A percentile compares a stretch with the other conserved stretches of the same genome.
These are phyloP conservation scores for Ibycter americanus DNA, from an alignment of 2,797 vertebrate species.

Conservation along the genomic window DNA sequence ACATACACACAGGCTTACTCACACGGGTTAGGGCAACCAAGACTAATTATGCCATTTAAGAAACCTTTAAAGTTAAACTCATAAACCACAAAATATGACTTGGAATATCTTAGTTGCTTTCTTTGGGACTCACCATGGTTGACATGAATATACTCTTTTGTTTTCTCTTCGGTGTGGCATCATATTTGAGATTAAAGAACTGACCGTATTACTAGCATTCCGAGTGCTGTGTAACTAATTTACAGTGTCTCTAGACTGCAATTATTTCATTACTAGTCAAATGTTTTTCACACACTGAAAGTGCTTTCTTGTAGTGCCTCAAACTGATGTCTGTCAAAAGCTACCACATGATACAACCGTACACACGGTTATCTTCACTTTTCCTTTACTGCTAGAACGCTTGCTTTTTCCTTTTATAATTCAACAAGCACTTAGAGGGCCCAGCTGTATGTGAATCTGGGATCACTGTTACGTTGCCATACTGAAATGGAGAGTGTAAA, in stretches of 20 bases:
- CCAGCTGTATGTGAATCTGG: accelerated
- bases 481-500: accelerated
- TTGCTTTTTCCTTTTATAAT: neutral
- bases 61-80: neutral
- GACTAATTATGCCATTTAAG: neutral
- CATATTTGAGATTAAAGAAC: neutral
- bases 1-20: neutral
- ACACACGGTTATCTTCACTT: neutral
- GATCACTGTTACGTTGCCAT: neutral
- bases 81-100: neutral
- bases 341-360: neutral
- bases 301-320: neutral
- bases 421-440: neutral
- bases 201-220: neutral
- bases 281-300: neutral
- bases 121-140: neutral
- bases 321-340: neutral
- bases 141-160: neutral
- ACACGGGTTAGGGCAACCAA: neutral
- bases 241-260: neutral
- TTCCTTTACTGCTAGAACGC: neutral
- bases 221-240: neutral
- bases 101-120: neutral
- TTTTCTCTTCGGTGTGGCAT: neutral
- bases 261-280: neutral